These are phyloP conservation scores for Epirrhoe alternata DNA, from an alignment of 2,888 invertebrate species.

Conservation along the genomic window DNA sequence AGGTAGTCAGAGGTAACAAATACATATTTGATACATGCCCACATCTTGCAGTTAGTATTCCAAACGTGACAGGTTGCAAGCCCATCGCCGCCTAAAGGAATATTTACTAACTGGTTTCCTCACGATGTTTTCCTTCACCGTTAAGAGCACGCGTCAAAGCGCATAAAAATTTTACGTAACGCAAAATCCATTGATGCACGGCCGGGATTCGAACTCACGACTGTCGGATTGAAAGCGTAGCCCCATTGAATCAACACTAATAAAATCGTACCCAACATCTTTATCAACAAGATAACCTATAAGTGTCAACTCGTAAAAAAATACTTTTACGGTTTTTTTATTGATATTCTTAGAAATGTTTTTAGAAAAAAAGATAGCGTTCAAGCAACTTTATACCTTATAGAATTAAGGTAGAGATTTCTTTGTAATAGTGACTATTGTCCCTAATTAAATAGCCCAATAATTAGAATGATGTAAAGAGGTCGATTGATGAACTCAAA, in stretches of 20 bases:
- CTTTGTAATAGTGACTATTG: not conserved
- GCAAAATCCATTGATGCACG: no score
- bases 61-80: no score
- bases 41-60: no score
- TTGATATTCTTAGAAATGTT: slow-evolving; percentile 45
- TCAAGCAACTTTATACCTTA: not conserved
- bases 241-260: slow-evolving; percentile 1
- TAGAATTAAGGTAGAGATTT: slow-evolving; percentile 21
- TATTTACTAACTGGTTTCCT: no score
- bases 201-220: no score
- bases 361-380: slow-evolving; percentile 30
- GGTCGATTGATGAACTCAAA: slow-evolving; percentile 25
- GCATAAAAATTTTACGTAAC: no score
- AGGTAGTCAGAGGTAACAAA: no score
- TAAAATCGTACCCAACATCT: slow-evolving; percentile 32
- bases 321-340: slow-evolving; percentile 57
- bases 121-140: no score
- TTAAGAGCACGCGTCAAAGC: no score
- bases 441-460: slow-evolving; percentile 13
- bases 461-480: slow-evolving; percentile 27
- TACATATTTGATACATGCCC: no score
- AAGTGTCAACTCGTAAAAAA: slow-evolving; percentile 61
- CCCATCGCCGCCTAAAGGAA: no score
- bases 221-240: no score
- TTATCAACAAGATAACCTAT: slow-evolving; percentile 59